phyloP scores from a whole-genome alignment of 2,888 invertebrate species.

The Anoplius nigerrimus region DNA sequence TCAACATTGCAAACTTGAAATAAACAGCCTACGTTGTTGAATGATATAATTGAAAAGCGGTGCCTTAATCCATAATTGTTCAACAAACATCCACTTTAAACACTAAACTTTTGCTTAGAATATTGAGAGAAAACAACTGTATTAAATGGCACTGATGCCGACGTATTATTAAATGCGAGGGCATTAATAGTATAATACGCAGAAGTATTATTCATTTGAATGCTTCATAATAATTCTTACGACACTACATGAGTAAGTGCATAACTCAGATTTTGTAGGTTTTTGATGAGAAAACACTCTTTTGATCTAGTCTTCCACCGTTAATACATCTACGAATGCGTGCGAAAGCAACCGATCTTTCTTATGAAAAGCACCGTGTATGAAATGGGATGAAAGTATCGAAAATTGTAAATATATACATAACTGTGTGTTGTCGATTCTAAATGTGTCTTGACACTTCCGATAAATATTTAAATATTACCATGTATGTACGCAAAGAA shows the following conservation, averaged over 20 bases:
- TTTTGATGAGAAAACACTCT: conserved; percentile 53
- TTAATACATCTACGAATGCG: conserved; percentile 44
- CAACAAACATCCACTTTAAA: conserved; percentile 11
- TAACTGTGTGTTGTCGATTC: not conserved
- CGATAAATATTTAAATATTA: conserved; percentile 37
- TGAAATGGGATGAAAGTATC: conserved; percentile 28
- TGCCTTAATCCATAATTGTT: conserved; percentile 1
- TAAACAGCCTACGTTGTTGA: not conserved
- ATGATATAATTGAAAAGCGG: conserved; percentile 2
- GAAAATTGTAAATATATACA: conserved; percentile 45
- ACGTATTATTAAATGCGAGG: conserved; percentile 38
- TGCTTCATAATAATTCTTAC: not conserved
- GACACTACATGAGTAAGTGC: conserved; percentile 26
- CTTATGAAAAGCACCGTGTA: conserved; percentile 34
- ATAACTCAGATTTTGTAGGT: conserved; percentile 53
- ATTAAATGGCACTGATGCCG: not conserved
- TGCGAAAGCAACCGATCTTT: conserved; percentile 21
- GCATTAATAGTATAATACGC: conserved; percentile 56
- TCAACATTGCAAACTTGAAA: not conserved
- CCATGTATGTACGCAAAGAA: conserved; percentile 39
- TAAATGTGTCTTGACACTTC: conserved; percentile 24
- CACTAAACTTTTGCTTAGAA: not conserved
- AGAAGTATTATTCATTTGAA: conserved; percentile 20
- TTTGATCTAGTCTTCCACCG: conserved; percentile 69
- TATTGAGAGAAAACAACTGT: too few species aligned